These are phyloP conservation scores for Seriola aureovittata DNA, from an alignment of 2,113 vertebrate genomes.

Conservation along the genomic window DNA sequence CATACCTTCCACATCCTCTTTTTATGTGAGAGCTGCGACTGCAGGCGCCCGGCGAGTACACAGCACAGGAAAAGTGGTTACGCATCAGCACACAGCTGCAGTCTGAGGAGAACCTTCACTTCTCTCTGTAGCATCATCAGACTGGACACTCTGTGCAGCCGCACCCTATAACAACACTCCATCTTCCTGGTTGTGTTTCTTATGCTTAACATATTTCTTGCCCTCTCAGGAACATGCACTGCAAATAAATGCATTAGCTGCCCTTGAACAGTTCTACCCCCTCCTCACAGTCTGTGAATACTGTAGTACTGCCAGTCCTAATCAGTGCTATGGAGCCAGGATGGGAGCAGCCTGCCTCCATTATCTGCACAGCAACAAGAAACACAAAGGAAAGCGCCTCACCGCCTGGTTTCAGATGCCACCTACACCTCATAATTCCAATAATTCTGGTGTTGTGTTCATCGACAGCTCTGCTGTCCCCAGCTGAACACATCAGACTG, in stretches of 20 bases:
- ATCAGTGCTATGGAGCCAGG: not conserved
- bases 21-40: constrained; percentile 16
- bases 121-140: not conserved
- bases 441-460: not conserved
- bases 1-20: constrained; percentile 17
- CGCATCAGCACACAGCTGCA: constrained; percentile 2
- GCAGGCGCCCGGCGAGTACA: not conserved
- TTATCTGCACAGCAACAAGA: not conserved
- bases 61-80: constrained; percentile 2
- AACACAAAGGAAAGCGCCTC: not conserved
- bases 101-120: not conserved
- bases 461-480: not conserved
- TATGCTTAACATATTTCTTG: constrained; percentile 24
- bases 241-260: constrained; percentile 43
- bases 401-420: not conserved
- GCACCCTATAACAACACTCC: not conserved
- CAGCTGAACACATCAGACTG: not conserved
- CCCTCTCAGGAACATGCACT: constrained; percentile 23
- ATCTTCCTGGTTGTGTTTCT: constrained; percentile 18
- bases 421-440: not conserved
- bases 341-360: not conserved
- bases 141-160: not conserved
- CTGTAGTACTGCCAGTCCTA: not conserved
- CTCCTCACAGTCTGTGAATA: constrained; percentile 15
- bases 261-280: not conserved